These are phyloP conservation scores for Pegoplata infirma DNA, from an alignment of 2,888 invertebrate species.

Conservation along the genomic window DNA sequence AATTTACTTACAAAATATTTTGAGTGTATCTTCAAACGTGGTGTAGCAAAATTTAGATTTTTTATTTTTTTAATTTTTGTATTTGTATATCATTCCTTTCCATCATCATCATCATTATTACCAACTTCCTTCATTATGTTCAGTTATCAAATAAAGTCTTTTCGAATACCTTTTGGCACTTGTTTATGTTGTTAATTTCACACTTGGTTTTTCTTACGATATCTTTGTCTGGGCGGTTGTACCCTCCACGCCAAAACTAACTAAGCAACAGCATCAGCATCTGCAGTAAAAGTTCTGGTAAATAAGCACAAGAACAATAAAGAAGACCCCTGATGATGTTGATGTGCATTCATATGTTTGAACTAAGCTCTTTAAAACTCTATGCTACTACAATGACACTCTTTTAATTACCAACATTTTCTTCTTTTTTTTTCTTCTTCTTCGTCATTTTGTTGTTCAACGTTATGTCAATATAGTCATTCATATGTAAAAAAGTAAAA, in stretches of 20 bases:
- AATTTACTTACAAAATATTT: no score
- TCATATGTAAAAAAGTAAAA: constrained; percentile 16
- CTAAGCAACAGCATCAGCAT: constrained; percentile 26
- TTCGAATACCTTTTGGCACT: constrained; percentile 59
- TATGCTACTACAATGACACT: constrained; percentile 51
- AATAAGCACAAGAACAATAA: constrained; percentile 8
- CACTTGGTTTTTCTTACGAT: constrained; percentile 53
- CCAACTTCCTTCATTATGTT: background rate
- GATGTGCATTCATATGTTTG: background rate
- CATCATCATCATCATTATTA: constrained; percentile 5
- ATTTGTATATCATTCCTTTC: background rate
- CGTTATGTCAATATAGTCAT: constrained; percentile 55
- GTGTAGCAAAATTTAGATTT: no score
- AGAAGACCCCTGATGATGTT: constrained; percentile 31
- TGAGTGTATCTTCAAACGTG: no score
- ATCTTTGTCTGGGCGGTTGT: constrained; percentile 18
- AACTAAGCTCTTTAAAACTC: constrained; percentile 45
- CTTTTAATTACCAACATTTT: constrained; percentile 60
- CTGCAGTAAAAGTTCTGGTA: constrained; percentile 20
- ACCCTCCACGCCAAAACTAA: constrained; percentile 27
- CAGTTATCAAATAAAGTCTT: constrained; percentile 35
- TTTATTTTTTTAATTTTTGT: no score
- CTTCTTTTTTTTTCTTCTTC: constrained; percentile 34
- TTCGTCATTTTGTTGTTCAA: constrained; percentile 27
- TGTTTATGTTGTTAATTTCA: constrained; percentile 63